Evolutionary conservation across 2,888 invertebrate species (phyloP), one percentile per base, ranked within the genome.

Genomic region (Epinotia ramella): DNA sequence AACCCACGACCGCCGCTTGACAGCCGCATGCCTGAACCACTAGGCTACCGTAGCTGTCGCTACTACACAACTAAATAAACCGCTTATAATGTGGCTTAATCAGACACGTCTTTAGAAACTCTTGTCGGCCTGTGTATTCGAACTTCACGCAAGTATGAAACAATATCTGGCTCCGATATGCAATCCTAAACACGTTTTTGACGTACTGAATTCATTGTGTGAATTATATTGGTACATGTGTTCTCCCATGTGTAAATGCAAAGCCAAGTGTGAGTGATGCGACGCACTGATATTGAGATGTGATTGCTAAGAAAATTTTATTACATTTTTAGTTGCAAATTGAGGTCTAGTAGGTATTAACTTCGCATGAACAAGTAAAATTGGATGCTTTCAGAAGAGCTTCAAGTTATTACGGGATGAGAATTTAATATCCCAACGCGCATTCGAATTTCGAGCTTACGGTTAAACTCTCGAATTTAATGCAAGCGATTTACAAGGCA

Each of bases 391-490:
- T 44, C 28, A 60, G 57, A 28, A 53, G 24, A 69, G 56, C 59
- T 60, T 24, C 11, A 62, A 66, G 28, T 67, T 66, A 73, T 73
- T 49, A 28, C 67, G 33, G 20, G 24, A 33, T 62, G 62, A 16
- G 40, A 56, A 68, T 67, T 66, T 67, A 57, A 73, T 59, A 33
- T 60, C 46, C 46, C 49, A 18, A 20, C 49, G 46, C 64, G 63
- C 24, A 59, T 59, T 63, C 57, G 57, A 65, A 69, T 65, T 68
- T 69, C 44, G 5, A 68, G 69, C 59, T 64, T 53, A 33, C 70
- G 46, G 53, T 53, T 65, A 65, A 66, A 65, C 24, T 53, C 28
- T 53, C 28, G 70, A 60, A 59, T 69, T 69, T 64, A 59, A 62
- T 66, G 59, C 53, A 67, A 53, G 33, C 71, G 53, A 60, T 49